These are phyloP conservation scores for Vulpes lagopus DNA, from an alignment of 2,113 vertebrate species.

Conservation along the genomic window DNA sequence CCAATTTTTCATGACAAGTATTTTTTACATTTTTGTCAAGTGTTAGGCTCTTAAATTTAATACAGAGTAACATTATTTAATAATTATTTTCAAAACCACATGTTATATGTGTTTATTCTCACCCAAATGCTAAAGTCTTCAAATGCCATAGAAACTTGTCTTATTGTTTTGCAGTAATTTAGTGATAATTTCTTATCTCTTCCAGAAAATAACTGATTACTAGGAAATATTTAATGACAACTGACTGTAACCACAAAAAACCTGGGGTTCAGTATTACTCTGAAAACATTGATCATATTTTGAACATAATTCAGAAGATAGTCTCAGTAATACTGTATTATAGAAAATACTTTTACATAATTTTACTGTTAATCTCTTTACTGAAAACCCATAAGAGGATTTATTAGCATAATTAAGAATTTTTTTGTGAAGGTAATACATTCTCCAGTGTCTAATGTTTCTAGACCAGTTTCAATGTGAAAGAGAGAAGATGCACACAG, in stretches of 20 bases:
- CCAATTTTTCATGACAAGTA: not conserved
- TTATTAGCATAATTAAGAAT: not conserved
- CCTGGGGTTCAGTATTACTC: not conserved
- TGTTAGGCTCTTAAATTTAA: not conserved
- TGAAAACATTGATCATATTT: not conserved
- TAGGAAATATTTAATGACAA: not conserved
- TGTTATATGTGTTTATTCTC: not conserved
- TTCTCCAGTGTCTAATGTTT: conserved; percentile 10
- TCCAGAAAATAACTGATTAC: not conserved
- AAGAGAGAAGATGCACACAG: not conserved
- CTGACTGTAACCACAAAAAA: not conserved
- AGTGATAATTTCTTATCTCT: not conserved
- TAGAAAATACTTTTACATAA: not conserved
- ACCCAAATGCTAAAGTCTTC: not conserved
- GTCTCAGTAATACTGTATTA: not conserved
- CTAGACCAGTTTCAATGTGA: conserved; percentile 17
- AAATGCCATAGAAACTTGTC: not conserved
- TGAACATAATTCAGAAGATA: not conserved
- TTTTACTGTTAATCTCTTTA: not conserved
- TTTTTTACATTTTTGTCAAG: not conserved
- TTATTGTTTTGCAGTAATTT: not conserved
- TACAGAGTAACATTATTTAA: not conserved
- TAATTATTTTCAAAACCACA: not conserved
- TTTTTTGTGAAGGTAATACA: not conserved
- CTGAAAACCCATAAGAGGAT: not conserved